Conservation (phyloP, 2,797 vertebrate genomes). For the Sciaenops ocellatus region DNA sequence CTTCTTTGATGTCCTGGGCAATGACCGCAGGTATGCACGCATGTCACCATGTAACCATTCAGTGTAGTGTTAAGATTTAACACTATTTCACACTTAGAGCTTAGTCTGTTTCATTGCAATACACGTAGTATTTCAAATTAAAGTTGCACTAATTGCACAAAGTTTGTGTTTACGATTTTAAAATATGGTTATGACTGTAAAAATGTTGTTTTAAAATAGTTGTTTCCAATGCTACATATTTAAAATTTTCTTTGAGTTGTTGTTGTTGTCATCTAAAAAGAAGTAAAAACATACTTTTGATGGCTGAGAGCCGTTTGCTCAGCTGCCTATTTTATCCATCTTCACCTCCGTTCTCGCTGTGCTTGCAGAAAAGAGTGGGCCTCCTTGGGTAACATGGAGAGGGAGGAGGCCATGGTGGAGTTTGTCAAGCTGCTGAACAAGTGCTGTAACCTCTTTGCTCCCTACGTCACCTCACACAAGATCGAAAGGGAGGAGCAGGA, state of each 20-base stretch:
- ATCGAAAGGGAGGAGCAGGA: constrained; percentile 98
- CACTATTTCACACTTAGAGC: background rate
- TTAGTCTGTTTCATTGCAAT: background rate
- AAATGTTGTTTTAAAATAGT: background rate
- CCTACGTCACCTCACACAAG: constrained; percentile 95
- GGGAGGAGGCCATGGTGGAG: constrained; percentile 96
- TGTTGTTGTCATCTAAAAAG: background rate
- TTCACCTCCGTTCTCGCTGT: constrained; percentile 14
- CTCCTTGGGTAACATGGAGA: constrained; percentile 92
- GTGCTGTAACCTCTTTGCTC: constrained; percentile 96
- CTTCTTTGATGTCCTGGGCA: constrained; percentile 98
- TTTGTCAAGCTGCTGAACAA: constrained; percentile 95
- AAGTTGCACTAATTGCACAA: background rate
- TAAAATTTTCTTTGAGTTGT: background rate
- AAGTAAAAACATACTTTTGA: background rate
- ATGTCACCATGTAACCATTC: background rate
- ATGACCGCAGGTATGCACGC: constrained; percentile 92
- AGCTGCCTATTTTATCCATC: background rate
- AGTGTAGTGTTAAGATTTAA: background rate
- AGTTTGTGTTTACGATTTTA: background rate
- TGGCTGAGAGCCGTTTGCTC: background rate
- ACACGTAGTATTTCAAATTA: background rate
- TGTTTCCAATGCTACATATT: background rate
- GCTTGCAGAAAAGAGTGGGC: constrained; percentile 96
- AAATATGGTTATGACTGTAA: background rate